A percentile compares a stretch with the other conserved stretches of the same genome.
Evolutionary conservation across 2,888 invertebrate species (phyloP).

Genomic region (Melinaea menophilus): DNA sequence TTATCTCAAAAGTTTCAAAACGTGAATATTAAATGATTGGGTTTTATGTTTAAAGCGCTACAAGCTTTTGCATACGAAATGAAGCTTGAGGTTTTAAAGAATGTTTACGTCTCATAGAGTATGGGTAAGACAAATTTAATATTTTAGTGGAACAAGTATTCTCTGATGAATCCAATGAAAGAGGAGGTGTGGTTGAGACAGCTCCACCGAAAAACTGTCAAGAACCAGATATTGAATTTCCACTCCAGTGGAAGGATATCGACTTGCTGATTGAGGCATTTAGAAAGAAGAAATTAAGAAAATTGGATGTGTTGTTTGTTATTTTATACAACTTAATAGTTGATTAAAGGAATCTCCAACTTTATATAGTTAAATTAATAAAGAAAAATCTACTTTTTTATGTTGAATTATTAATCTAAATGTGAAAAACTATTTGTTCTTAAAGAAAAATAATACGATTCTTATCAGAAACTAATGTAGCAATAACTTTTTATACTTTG

Average conservation of each 20-base stretch:
- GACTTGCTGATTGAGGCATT: conserved; percentile 91
- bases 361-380: too few species aligned
- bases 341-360: too few species aligned
- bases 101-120: background rate
- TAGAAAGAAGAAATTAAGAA: conserved; percentile 85
- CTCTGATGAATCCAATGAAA: conserved; percentile 83
- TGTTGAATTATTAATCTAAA: too few species aligned
- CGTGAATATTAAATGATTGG: too few species aligned
- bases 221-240: conserved; percentile 88
- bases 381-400: too few species aligned
- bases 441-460: too few species aligned
- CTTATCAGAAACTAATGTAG: too few species aligned
- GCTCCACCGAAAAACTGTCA: conserved; percentile 82
- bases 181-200: conserved; percentile 78
- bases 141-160: conserved; percentile 78
- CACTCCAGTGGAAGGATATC: conserved; percentile 88
- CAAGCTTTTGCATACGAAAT: conserved; percentile 4
- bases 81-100: background rate
- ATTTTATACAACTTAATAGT: background rate
- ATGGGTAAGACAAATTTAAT: conserved; percentile 13
- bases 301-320: background rate
- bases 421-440: too few species aligned
- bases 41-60: background rate
- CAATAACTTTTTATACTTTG: too few species aligned
- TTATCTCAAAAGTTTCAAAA: too few species aligned